Base-by-base conservation (phyloP, 2,797 vertebrate genomes). In the Sebastolobus altivelis region DNA sequence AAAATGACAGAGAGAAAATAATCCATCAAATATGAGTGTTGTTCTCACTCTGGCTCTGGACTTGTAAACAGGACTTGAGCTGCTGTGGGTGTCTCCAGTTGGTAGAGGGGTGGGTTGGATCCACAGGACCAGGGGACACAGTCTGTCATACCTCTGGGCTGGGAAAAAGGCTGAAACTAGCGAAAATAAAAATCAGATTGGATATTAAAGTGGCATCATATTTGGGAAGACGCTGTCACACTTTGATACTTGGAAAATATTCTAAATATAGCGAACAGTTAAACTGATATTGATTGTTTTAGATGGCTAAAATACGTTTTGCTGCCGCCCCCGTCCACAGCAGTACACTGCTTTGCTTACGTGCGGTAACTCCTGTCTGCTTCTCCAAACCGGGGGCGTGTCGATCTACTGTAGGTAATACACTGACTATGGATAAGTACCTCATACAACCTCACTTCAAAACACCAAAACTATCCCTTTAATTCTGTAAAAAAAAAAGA, bases 111-210 rank as follows among this genome's bases (percentile, higher is more conserved):
- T 71, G 70, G 68, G 67, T 77, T 80, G n/a, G 90, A 63, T 43
- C 55, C 80, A 65, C 75, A 80, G 71, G 88, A 80, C 95, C 96
- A 95, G 16, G 80, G 35, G 14, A 86, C 71, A 40, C 75, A 75
- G 81, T 90, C 87, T 6, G 79, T 86, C 84, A 82, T 81, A 7
- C 78, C 88, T 90, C 81, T 84, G 68, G 91, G 80, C 92, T 96
- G 93, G 76, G 85, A 95, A 89, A 94, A 95, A 10, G 86, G 81
- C 72, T 90, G 72, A 89, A 95, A 88, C 85, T 95, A 66, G 7
- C 61, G 72, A 90, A 55, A 85, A 74, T 69, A 20, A 84, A 68
- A 40, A 63, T 52, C 13, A 61, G 5, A 37, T 5, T 31, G 3
- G 20, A 55, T 62, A 31, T 63, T 56, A 65, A 2, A 35, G n/a